Evolutionary conservation across 30 jellyfish, hydroid and myxozoan genomes (phyloP).

Genomic region (Hydractinia echinata): DNA sequence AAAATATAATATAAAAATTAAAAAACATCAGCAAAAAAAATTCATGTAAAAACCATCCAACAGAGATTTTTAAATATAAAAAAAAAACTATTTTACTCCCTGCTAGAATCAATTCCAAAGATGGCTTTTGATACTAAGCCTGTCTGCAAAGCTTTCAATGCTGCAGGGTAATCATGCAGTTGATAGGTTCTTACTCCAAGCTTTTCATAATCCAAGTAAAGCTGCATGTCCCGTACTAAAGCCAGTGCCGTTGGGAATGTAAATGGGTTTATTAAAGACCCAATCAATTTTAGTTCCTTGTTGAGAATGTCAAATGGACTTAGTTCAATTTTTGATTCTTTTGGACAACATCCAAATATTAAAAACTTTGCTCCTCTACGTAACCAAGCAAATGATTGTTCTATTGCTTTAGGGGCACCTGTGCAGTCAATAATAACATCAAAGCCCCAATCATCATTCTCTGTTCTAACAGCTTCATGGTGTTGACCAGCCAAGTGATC

Average conservation of each 20-base stretch:
- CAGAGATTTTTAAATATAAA: background rate
- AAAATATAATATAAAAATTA: no score
- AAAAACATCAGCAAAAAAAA: no score
- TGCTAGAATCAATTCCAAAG: conserved; percentile 34
- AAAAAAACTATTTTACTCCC: background rate
- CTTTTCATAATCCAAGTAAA: conserved; percentile 62
- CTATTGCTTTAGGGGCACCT: conserved; percentile 91
- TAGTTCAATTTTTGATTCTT: conserved; percentile 53
- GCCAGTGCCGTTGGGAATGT: conserved; percentile 89
- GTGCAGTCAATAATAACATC: conserved; percentile 93
- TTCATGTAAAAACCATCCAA: no score
- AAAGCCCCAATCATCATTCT: conserved; percentile 90
- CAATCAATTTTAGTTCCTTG: conserved; percentile 71
- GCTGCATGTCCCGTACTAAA: conserved; percentile 72
- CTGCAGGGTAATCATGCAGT: conserved; percentile 73
- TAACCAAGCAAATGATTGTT: conserved; percentile 64
- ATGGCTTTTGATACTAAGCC: conserved; percentile 85
- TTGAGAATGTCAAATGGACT: conserved; percentile 81
- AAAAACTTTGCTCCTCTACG: conserved; percentile 80
- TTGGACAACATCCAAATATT: conserved; percentile 90
- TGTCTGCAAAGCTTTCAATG: conserved; percentile 56
- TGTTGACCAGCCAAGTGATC: conserved; percentile 63
- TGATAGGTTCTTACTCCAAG: conserved; percentile 54
- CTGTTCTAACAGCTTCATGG: conserved; percentile 54
- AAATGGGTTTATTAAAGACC: conserved; percentile 89